These are phyloP conservation scores for Trichoplusia ni DNA, from an alignment of 1,140 invertebrate genomes.

Conservation along the genomic window DNA sequence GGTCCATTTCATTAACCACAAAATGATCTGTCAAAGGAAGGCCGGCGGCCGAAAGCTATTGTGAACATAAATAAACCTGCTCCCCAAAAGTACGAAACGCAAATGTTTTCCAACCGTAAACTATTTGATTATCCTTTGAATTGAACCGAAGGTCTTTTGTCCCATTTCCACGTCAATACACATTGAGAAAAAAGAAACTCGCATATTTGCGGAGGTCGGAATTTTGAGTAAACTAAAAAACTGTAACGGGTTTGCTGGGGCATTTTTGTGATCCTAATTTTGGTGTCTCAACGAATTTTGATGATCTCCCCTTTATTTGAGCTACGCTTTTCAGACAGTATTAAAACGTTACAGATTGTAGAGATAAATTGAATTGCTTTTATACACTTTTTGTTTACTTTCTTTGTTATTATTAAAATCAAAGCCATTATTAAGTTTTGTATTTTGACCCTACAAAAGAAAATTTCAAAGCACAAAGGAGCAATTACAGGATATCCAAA, in stretches of 20 bases:
- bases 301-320: not conserved
- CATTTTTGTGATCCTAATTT: conserved; percentile 14
- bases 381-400: too few species aligned
- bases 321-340: too few species aligned
- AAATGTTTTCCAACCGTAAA: conserved; percentile 48
- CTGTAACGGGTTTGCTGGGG: not conserved
- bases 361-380: too few species aligned
- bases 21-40: conserved; percentile 41
- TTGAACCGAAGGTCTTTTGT: conserved; percentile 45
- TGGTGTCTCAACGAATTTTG: not conserved
- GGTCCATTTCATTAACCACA: conserved; percentile 39
- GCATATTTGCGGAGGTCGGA: conserved; percentile 37
- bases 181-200: conserved; percentile 27
- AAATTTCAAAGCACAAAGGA: too few species aligned
- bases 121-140: conserved; percentile 55
- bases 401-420: too few species aligned
- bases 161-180: conserved; percentile 44
- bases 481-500: too few species aligned
- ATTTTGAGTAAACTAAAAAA: conserved; percentile 35
- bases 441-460: too few species aligned
- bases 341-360: too few species aligned
- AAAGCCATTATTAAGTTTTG: too few species aligned
- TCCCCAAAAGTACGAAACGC: conserved; percentile 35
- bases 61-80: conserved; percentile 43
- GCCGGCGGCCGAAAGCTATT: conserved; percentile 31